Evolutionary conservation across 2,888 invertebrate genomes (phyloP).

Genomic region (Limnephilus marmoratus): DNA sequence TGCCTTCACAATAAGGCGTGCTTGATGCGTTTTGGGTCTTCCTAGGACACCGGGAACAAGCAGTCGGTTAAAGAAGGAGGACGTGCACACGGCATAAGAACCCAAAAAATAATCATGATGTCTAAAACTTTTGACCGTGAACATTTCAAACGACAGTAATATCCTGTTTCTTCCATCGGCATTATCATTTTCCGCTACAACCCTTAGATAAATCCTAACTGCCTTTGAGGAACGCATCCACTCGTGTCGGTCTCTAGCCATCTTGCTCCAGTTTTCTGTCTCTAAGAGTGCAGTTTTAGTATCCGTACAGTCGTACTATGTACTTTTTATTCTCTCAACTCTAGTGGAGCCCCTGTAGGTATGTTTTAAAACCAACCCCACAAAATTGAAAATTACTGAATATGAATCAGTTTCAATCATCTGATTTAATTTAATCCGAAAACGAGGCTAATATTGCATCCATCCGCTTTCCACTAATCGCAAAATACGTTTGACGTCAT

Average conservation of each 20-base stretch:
- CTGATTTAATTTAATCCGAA: background rate
- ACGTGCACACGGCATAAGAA: too few species aligned
- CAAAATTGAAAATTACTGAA: background rate
- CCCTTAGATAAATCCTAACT: too few species aligned
- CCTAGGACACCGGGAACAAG: too few species aligned
- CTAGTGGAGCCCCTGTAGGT: background rate
- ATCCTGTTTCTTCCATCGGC: background rate
- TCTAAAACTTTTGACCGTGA: too few species aligned
- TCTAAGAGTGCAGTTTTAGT: background rate
- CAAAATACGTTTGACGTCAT: background rate
- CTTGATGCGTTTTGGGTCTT: too few species aligned
- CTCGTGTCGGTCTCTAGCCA: too few species aligned
- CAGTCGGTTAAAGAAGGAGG: too few species aligned
- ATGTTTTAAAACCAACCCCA: background rate
- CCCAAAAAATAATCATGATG: too few species aligned
- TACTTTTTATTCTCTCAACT: background rate
- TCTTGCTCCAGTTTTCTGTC: background rate
- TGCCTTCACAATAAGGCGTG: too few species aligned
- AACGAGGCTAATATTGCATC: background rate
- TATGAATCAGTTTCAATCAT: background rate
- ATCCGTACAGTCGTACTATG: too few species aligned
- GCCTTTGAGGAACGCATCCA: too few species aligned
- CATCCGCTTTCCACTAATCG: background rate
- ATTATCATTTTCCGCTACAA: too few species aligned
- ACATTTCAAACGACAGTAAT: background rate